phyloP scores from a whole-genome alignment of 2,888 invertebrate species.

The Teleogryllus oceanicus region DNA sequence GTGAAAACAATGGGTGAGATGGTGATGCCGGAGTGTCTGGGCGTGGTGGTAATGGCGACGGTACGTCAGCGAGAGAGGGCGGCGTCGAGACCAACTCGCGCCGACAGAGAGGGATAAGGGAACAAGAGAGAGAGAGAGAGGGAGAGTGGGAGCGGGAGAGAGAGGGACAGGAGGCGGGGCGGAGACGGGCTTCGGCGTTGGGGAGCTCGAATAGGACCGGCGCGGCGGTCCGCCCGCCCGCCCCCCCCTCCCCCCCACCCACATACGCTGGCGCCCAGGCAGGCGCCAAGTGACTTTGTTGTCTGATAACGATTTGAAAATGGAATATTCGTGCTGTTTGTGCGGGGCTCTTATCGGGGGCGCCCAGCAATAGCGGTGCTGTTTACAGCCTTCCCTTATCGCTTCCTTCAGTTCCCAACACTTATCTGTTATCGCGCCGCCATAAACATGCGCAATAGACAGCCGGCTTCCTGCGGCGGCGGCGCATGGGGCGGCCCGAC shows the following conservation, averaged over 20 bases:
- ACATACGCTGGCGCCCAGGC: background rate
- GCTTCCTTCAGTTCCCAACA: slow-evolving; percentile 32
- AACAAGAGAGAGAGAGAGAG: background rate
- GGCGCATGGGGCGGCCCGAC: background rate
- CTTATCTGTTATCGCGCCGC: slow-evolving; percentile 33
- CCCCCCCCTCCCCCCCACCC: too few species aligned
- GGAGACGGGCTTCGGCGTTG: background rate
- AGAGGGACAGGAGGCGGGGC: background rate
- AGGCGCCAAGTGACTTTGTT: slow-evolving; percentile 43
- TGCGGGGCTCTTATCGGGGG: slow-evolving; percentile 37
- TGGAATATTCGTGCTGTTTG: slow-evolving; percentile 51
- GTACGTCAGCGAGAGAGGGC: slow-evolving; percentile 44
- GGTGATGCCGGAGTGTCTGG: slow-evolving; percentile 22
- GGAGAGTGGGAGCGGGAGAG: background rate
- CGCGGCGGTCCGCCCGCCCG: background rate
- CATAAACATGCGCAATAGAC: slow-evolving; percentile 36
- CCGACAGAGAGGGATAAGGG: too few species aligned
- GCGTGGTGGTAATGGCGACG: slow-evolving; percentile 42
- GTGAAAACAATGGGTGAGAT: too few species aligned
- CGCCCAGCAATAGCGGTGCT: slow-evolving; percentile 38
- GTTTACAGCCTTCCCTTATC: slow-evolving; percentile 35
- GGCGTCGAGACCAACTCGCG: too few species aligned
- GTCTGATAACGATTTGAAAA: slow-evolving; percentile 48
- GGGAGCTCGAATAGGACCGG: background rate
- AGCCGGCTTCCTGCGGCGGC: slow-evolving; percentile 30